Evolutionary conservation across 2,113 vertebrate genomes (phyloP), one percentile per base, ranked within the genome.

Genomic region (Orthochromis malagaraziensis): DNA sequence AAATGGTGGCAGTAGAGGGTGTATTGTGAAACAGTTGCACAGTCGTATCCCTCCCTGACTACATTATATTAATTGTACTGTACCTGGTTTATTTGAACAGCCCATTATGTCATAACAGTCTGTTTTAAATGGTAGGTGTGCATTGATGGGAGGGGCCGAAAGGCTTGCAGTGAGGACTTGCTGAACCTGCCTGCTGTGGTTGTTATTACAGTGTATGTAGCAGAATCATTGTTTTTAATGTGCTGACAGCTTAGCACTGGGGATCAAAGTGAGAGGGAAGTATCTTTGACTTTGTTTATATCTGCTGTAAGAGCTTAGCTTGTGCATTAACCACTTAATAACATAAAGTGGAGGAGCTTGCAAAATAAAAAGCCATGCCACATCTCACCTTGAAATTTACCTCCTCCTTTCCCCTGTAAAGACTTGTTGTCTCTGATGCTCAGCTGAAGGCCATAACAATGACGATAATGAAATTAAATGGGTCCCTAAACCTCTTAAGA

Each of bases 101-200:
- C 7, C 10, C 29, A 12, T 12, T 21, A 83, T 31, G 49, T 81
- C 70, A 81, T 79, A 73, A 17, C 26, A 24, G 57, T 81, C 26
- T 31, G 63, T 77, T 21, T 88, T 33, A 9, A 77, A 40, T 42
- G 60, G 54, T 17, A 5, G 77, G 82, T 87, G 81, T 84, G n/a
- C 70, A 16, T 81, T 77, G 54, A 75, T 38, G 70, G 86, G 83
- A 82, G 68, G 49, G 81, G 84, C 85, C 49, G 11, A 29, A 77
- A 49, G 24, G 3, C 29, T 33, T 63, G 40, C 33, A 7, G 12
- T 42, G 65, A 63, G 42, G 87, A 91, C 89, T 70, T 83, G 91
- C 42, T 57, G 12, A 89, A 95, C 94, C 90, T 87, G 90, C 89
- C 88, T 79, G 85, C 82, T 70, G 49, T 26, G 83, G 17, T 3